Conservation (phyloP, 2,797 vertebrate species). For the Coreius guichenoti region DNA sequence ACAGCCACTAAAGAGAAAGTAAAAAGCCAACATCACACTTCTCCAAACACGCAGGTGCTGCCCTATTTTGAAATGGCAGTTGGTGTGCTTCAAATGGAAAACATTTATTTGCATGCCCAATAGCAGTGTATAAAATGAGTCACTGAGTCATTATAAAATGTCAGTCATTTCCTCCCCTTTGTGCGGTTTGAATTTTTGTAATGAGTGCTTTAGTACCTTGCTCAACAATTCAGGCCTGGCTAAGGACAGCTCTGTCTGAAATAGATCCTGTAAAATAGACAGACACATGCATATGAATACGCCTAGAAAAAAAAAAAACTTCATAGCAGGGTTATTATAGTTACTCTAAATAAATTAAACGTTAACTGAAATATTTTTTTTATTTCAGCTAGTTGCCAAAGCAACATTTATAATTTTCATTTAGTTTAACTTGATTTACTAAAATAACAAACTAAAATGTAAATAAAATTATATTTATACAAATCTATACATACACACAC, state of each 20-base stretch:
- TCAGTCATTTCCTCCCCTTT: neutral
- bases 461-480: too few relatives aligned
- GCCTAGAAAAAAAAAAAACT: neutral
- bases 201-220: constrained; percentile 66
- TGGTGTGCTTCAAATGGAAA: neutral
- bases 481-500: too few relatives aligned
- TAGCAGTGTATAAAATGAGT: neutral
- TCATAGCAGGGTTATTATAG: neutral
- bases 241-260: constrained; percentile 63
- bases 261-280: constrained; percentile 72
- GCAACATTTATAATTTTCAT: neutral
- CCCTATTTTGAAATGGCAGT: neutral
- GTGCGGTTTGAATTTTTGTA: neutral
- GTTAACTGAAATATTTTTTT: neutral
- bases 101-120: constrained; percentile 24
- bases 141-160: neutral
- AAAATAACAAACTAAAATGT: neutral
- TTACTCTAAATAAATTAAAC: neutral
- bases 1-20: constrained; percentile 70
- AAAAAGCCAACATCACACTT: constrained; percentile 29
- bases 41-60: neutral
- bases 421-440: neutral
- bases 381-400: neutral
- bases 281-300: constrained; percentile 21
- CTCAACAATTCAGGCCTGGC: constrained; percentile 66